Evolutionary conservation across 2,113 vertebrate genomes (phyloP).

Genomic region (Muscicapa adusta): DNA sequence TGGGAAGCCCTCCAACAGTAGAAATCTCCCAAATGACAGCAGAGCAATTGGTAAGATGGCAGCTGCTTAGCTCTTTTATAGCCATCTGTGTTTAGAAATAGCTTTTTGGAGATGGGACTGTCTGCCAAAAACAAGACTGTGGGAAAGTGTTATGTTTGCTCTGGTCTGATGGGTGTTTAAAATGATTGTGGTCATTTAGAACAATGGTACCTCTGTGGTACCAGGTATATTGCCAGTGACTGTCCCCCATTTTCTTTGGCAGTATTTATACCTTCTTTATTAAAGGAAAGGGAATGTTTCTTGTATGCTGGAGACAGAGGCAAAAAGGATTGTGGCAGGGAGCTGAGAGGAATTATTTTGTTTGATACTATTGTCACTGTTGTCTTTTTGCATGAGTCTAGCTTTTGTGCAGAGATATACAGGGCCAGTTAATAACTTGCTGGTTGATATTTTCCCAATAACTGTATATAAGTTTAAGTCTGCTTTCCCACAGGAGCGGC

Average conservation of each 20-base stretch:
- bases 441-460: background rate
- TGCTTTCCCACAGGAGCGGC: background rate
- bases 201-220: background rate
- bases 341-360: background rate
- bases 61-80: constrained; percentile 46
- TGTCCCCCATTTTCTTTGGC: background rate
- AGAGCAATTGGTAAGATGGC: constrained; percentile 46
- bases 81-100: constrained; percentile 51
- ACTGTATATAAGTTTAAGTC: background rate
- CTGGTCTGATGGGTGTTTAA: background rate
- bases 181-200: background rate
- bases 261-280: background rate
- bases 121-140: constrained; percentile 26
- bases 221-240: background rate
- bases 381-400: background rate
- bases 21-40: constrained; percentile 32
- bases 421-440: background rate
- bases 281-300: background rate
- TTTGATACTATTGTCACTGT: background rate
- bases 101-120: background rate
- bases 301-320: background rate
- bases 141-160: background rate
- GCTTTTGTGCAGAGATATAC: background rate
- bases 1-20: constrained; percentile 28
- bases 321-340: background rate